These are phyloP conservation scores for Aromia moschata DNA, from an alignment of 2,888 invertebrate species.

Conservation along the genomic window DNA sequence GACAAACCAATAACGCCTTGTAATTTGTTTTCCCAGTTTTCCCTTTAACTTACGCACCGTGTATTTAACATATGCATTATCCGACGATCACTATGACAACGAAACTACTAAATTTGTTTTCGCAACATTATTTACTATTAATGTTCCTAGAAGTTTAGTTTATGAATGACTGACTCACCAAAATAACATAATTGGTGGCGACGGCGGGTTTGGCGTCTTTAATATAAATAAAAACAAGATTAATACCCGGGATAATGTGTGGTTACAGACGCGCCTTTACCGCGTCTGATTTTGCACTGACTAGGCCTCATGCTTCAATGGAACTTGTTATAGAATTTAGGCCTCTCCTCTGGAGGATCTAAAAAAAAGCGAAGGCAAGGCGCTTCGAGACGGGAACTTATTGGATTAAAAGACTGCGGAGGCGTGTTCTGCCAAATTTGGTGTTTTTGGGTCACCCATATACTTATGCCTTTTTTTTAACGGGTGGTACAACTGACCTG, in stretches of 20 bases:
- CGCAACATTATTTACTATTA: conserved; percentile 19
- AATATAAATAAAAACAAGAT: conserved; percentile 14
- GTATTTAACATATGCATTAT: conserved; percentile 13
- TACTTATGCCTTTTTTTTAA: conserved; percentile 5
- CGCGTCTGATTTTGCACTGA: conserved; percentile 25
- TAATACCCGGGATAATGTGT: conserved; percentile 5
- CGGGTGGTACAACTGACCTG: conserved; percentile 7
- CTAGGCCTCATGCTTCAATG: conserved; percentile 13
- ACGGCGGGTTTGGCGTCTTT: conserved; percentile 17
- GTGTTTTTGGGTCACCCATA: conserved; percentile 12
- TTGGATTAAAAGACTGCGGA: conserved; percentile 16
- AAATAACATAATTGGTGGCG: conserved; percentile 18
- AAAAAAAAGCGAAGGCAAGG: conserved; percentile 7
- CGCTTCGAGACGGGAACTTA: conserved; percentile 11
- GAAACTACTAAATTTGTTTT: conserved; percentile 18
- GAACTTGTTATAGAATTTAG: conserved; percentile 21
- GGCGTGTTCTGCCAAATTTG: conserved; percentile 19
- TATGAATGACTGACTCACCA: conserved; percentile 29
- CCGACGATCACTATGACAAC: conserved; percentile 10
- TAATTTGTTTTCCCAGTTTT: too few relatives aligned
- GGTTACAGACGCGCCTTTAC: conserved; percentile 8
- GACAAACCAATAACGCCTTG: too few relatives aligned
- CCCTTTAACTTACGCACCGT: conserved; percentile 21
- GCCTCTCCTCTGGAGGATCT: conserved; percentile 7
- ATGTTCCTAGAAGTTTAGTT: conserved; percentile 21